phyloP scores from a whole-genome alignment of 2,113 vertebrate species.

The Lipophrys pholis region DNA sequence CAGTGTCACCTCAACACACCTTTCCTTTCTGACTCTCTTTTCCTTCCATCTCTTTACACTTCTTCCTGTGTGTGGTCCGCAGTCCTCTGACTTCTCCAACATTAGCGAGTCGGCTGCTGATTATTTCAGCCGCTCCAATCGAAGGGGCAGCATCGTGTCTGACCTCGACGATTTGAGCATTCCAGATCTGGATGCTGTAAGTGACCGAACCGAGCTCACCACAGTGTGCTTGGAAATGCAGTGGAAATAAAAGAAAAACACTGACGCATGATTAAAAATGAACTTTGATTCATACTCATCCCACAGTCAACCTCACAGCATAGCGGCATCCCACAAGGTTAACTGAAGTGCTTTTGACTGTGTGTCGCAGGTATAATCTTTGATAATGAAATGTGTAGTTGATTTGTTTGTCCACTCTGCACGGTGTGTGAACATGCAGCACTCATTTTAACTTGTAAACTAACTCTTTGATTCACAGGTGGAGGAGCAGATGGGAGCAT shows the following conservation, averaged over 20 bases:
- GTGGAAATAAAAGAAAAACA: slow-evolving; percentile 14
- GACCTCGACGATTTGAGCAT: slow-evolving; percentile 89
- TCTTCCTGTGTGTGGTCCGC: slow-evolving; percentile 24
- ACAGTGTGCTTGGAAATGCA: slow-evolving; percentile 20
- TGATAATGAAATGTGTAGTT: slow-evolving; percentile 16
- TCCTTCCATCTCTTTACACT: slow-evolving; percentile 18
- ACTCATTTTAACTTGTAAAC: slow-evolving; percentile 43
- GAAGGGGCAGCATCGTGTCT: slow-evolving; percentile 92
- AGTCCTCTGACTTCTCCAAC: slow-evolving; percentile 90
- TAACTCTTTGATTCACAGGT: slow-evolving; percentile 50
- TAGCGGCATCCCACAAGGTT: not conserved
- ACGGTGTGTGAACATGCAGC: slow-evolving; percentile 63
- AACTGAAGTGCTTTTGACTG: slow-evolving; percentile 4
- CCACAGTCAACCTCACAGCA: not conserved
- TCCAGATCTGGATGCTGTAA: slow-evolving; percentile 90
- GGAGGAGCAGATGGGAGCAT: slow-evolving; percentile 33
- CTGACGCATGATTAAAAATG: slow-evolving; percentile 38
- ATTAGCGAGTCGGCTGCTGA: slow-evolving; percentile 93
- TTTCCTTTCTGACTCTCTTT: not conserved
- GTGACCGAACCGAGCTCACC: slow-evolving; percentile 68
- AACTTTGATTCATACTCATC: slow-evolving; percentile 32
- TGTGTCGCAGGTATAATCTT: not conserved
- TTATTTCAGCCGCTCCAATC: slow-evolving; percentile 94
- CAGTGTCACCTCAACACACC: not conserved
- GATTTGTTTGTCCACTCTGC: slow-evolving; percentile 3